Evolutionary conservation across 2,888 invertebrate genomes (phyloP), one percentile per base, ranked within the genome.

Genomic region (Timema cristinae): DNA sequence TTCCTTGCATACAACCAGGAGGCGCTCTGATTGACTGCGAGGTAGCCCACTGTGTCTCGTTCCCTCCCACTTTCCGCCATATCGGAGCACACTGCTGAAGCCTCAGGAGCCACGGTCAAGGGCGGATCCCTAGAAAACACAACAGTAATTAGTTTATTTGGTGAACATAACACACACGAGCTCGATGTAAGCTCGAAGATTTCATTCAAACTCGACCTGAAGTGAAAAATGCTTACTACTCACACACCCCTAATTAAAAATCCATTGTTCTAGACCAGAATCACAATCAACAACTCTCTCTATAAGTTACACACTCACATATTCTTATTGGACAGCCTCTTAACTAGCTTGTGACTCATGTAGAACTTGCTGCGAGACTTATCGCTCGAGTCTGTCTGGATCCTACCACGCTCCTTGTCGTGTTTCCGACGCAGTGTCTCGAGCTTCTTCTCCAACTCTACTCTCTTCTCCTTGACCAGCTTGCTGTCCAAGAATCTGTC

Each of bases 381-480:
- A 49, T 88, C 87, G 76, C 89, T 90, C 0, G 88, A 82, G 0
- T 86, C 86, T 0, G 86, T 83, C 73, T 86, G 86, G 0, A 88
- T 83, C 72, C 90, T 88, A 61, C 86, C 79, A 71, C 75, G 81
- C 74, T 81, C 86, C 82, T 93, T 93, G 77, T 93, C 93, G 79
- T 91, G 91, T 78, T 94, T 94, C 79, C 93, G 90, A 70, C 91
- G 86, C 72, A 97, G 80, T 50, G 89, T 86, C 77, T 96, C 95
- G 71, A 97, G 81, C 80, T 97, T 96, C 80, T 95, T 94, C 71
- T 95, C 93, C 76, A 96, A 83, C 81, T 97, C 96, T 0, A 88
- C 79, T 63, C 90, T 88, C 79, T 94, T 94, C 78, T 96, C 95
- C 71, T 89, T 89, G 13, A 95, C 93, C 61, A 88, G 80, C 82